Conservation (phyloP, 2,888 invertebrate species). For the Chalcis sispes region DNA sequence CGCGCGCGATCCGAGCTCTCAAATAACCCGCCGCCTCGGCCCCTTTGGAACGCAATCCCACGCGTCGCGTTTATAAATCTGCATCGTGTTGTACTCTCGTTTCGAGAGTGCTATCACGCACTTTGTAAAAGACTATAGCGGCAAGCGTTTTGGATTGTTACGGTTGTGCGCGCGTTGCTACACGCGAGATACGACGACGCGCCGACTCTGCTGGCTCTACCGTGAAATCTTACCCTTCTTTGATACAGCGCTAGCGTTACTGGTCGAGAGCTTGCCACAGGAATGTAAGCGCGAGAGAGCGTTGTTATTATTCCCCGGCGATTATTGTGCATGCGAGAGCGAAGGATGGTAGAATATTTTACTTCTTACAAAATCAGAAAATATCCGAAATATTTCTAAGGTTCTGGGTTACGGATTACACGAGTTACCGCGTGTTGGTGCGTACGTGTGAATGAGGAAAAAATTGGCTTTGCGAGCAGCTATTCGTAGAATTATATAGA, state of each 20-base stretch:
- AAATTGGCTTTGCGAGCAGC: too few species aligned
- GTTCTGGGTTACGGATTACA: neutral
- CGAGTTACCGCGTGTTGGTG: neutral
- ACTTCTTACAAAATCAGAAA: conserved; percentile 16
- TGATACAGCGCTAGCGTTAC: too few species aligned
- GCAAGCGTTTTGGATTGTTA: conserved; percentile 22
- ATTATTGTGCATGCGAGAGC: conserved; percentile 32
- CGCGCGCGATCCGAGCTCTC: neutral
- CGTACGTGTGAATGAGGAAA: too few species aligned
- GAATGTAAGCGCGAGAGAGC: conserved; percentile 37
- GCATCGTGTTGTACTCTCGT: too few species aligned
- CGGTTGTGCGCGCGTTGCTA: conserved; percentile 23
- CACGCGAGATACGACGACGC: too few species aligned
- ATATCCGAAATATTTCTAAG: conserved; percentile 18
- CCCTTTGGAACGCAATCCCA: too few species aligned
- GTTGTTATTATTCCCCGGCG: too few species aligned
- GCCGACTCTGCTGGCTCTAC: too few species aligned
- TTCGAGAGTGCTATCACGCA: too few species aligned
- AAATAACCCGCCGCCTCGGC: neutral
- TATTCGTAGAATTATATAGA: too few species aligned
- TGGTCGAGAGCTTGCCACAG: conserved; percentile 37
- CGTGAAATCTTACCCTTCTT: too few species aligned
- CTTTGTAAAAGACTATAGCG: neutral
- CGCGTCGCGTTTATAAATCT: too few species aligned
- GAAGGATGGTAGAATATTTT: conserved; percentile 10